Evolutionary conservation across 1,140 invertebrate species (phyloP).

Genomic region (Hypsibius dujardini): DNA sequence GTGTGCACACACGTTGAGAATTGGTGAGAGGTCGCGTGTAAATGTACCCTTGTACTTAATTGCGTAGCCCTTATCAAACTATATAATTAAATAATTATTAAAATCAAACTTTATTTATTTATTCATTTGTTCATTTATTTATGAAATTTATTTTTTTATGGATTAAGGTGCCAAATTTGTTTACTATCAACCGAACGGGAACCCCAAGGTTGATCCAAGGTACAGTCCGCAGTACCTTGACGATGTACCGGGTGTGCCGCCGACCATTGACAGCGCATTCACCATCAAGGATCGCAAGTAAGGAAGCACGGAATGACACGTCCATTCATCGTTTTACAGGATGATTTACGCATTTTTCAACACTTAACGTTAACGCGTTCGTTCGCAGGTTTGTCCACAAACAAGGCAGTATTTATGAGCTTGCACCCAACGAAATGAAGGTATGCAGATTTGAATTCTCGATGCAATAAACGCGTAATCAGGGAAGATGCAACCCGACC

Average conservation of each 20-base stretch:
- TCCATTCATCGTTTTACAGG: too few relatives aligned
- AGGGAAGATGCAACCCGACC: too few relatives aligned
- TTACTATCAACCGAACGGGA: background rate
- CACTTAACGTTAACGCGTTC: too few relatives aligned
- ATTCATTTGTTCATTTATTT: background rate
- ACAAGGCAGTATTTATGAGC: background rate
- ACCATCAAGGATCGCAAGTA: background rate
- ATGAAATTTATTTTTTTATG: background rate
- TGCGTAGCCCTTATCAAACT: too few relatives aligned
- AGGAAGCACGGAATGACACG: background rate
- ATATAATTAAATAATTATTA: background rate
- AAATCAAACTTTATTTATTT: background rate
- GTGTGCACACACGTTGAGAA: too few relatives aligned
- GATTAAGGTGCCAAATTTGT: constrained; percentile 5
- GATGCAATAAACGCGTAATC: background rate
- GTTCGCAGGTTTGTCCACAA: constrained; percentile 4
- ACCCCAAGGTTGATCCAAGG: constrained; percentile 6
- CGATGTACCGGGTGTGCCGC: constrained; percentile 3
- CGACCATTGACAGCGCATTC: constrained; percentile 4
- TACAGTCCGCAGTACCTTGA: constrained; percentile 14
- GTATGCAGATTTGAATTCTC: background rate
- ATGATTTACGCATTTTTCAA: too few relatives aligned
- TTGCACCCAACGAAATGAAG: constrained; percentile 1
- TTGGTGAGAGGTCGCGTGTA: too few relatives aligned
- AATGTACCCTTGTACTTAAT: too few relatives aligned